Evolutionary conservation across 2,113 vertebrate species (phyloP).

Genomic region (Cricetomys ansorgei): DNA sequence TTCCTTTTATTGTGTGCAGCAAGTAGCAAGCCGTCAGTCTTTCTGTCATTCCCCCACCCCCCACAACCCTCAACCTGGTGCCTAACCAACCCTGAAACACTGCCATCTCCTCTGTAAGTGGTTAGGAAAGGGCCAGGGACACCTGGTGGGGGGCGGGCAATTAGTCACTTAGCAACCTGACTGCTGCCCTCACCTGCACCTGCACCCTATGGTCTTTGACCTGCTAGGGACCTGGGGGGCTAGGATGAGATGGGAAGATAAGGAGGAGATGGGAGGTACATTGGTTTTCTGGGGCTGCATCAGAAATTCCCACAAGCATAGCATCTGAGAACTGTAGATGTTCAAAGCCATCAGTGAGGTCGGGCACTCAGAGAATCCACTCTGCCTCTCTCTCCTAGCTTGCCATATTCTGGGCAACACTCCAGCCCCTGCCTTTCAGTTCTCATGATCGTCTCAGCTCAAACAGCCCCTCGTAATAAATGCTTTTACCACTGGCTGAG

Average conservation of each 20-base stretch:
- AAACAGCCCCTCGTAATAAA: neutral
- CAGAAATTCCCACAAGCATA: neutral
- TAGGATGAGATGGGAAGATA: accelerated
- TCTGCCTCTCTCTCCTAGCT: accelerated
- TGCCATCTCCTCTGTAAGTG: neutral
- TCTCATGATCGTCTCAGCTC: neutral
- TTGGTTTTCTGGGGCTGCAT: neutral
- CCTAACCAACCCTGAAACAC: neutral
- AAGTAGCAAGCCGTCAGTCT: neutral
- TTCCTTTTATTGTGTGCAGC: neutral
- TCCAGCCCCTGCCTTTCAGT: neutral
- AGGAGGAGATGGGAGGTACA: accelerated
- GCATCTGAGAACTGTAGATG: neutral
- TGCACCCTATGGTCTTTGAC: neutral
- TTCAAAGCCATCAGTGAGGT: neutral
- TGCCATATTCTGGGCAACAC: accelerated
- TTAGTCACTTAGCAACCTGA: neutral
- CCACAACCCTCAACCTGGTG: too few relatives aligned
- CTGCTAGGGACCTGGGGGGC: neutral
- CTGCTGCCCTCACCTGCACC: neutral
- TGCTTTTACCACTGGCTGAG: too few relatives aligned
- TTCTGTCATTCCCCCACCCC: neutral
- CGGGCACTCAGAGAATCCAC: too few relatives aligned
- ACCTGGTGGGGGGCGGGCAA: neutral
- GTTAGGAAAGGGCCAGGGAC: accelerated